phyloP scores from a whole-genome alignment of 2,888 invertebrate species.

The Kuschelorhynchus macadamiae region DNA sequence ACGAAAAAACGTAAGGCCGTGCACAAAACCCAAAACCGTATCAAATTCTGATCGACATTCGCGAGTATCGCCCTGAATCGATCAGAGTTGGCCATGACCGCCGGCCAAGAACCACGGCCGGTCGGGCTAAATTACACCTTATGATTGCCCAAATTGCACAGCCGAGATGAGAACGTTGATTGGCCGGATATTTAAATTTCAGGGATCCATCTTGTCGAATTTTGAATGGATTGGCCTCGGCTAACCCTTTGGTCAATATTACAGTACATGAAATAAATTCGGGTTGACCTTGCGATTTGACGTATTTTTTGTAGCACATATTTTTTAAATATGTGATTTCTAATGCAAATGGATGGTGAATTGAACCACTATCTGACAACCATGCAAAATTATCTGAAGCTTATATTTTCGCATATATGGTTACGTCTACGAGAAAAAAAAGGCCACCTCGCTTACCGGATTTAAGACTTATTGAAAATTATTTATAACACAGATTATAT shows the following conservation, averaged over 20 bases:
- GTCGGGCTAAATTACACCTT: constrained; percentile 43
- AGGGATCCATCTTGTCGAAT: constrained; percentile 43
- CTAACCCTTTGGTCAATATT: constrained; percentile 10
- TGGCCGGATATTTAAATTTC: constrained; percentile 47
- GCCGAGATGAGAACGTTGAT: constrained; percentile 34
- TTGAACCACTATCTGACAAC: too few species aligned
- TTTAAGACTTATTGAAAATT: too few species aligned
- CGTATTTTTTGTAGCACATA: too few species aligned
- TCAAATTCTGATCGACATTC: constrained; percentile 49
- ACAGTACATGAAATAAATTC: too few species aligned
- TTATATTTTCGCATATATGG: too few species aligned
- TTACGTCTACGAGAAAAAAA: too few species aligned
- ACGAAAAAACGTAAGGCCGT: constrained; percentile 18
- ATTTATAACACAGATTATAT: too few species aligned
- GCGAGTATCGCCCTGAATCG: constrained; percentile 43
- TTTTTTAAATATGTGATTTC: too few species aligned
- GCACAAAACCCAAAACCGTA: constrained; percentile 40
- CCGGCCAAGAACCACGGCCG: constrained; percentile 41
- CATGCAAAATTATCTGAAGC: too few species aligned
- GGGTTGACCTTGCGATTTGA: too few species aligned
- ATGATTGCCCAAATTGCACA: constrained; percentile 38
- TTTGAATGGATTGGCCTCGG: constrained; percentile 20
- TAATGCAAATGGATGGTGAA: too few species aligned
- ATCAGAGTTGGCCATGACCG: constrained; percentile 33
- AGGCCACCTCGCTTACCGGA: too few species aligned